Base-by-base conservation (phyloP, 2,797 vertebrate species). In the Siniperca undulata region DNA sequence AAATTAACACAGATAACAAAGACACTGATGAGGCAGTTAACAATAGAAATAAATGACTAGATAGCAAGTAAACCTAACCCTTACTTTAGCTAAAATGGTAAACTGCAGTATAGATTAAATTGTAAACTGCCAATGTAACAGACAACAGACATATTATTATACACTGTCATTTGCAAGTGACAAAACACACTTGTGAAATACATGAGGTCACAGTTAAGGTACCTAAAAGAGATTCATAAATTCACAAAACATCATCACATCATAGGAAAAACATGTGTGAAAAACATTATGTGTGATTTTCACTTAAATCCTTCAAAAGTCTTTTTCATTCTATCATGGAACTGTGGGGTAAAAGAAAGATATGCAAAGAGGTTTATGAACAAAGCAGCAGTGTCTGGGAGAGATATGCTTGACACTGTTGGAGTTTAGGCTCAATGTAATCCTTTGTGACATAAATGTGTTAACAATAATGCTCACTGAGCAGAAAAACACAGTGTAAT, bases 341-440 rank as follows among this genome's bases (percentile, higher is more conserved):
- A 77, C 44, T 55, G 5, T 60, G 62, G 81, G 17, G 74, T 38
- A 40, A 81, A 81, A 76, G 67, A 55, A 66, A 82, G 76, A 88
- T 85, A 81, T 82, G 84, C 83, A 89, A 93, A 93, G 89, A 91
- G 88, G 91, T 93, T 92, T 90, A 86, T 78, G 84, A 86, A 81
- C 73, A 84, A 82, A 85, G 86, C 90, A 40, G 78, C 27, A 52
- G 89, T 87, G 90, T 93, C 88, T 91, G 83, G 55, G 61, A 78
- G 79, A 88, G 91, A 94, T 91, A 91, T 50, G 77, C 77, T 70
- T 16, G 59, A 83, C 81, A 71, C 86, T 86, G 85, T 74, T 82
- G 78, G 83, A 88, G 82, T 91, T 92, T 70, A 86, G 88, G 88
- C 90, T 91, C 82, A 89, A 83, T 85, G 81, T 93, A 93, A 92